Conservation (phyloP, 2,888 invertebrate genomes). For the Lasioglossum marginatum region DNA sequence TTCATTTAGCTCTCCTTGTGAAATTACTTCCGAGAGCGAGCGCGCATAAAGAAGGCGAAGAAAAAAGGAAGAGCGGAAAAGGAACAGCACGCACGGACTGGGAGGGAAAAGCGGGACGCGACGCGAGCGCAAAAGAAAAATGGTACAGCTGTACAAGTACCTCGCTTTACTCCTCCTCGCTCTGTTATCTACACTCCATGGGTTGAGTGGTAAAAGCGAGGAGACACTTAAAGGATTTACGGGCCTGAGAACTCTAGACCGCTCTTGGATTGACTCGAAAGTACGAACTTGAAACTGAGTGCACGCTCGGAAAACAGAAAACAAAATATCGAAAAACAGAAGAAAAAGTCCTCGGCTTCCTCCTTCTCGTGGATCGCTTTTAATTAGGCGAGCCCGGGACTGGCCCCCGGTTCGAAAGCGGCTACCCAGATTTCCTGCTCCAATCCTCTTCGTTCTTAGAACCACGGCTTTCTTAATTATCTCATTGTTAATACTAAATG, state of each 20-base stretch:
- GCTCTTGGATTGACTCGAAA: constrained; percentile 70
- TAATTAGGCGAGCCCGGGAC: neutral
- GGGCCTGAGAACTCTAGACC: constrained; percentile 78
- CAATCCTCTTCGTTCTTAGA: neutral
- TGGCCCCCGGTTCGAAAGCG: neutral
- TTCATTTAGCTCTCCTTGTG: constrained; percentile 47
- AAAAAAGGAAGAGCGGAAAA: constrained; percentile 4
- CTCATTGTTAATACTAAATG: neutral
- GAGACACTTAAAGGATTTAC: constrained; percentile 84
- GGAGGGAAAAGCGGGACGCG: constrained; percentile 34
- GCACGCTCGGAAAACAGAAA: constrained; percentile 32
- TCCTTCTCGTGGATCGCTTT: neutral
- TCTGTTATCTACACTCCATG: constrained; percentile 66
- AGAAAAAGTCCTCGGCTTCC: neutral
- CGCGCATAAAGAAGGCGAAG: constrained; percentile 41
- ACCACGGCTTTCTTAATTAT: neutral
- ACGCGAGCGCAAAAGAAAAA: constrained; percentile 69
- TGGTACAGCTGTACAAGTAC: constrained; percentile 67
- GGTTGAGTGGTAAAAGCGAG: constrained; percentile 70
- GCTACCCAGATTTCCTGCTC: neutral
- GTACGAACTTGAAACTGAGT: constrained; percentile 66
- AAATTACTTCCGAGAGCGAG: constrained; percentile 59
- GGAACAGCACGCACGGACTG: constrained; percentile 49
- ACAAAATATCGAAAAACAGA: constrained; percentile 7
- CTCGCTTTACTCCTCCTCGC: constrained; percentile 55